Evolutionary conservation across 2,797 vertebrate species (phyloP).

Genomic region (Phoxinus dragarum): DNA sequence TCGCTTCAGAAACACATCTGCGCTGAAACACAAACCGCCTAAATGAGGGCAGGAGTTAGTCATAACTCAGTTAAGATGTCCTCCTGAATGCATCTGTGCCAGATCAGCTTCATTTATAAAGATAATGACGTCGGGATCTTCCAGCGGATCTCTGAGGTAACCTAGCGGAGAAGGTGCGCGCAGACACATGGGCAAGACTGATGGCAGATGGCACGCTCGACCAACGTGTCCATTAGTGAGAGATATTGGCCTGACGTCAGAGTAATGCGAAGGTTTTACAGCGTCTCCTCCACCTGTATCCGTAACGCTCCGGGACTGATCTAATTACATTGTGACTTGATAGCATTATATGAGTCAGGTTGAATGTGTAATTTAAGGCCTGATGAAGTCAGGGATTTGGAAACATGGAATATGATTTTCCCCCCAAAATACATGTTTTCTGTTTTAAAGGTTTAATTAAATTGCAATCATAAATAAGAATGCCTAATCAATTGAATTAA

Average conservation of each 20-base stretch:
- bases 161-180: slow-evolving; percentile 17
- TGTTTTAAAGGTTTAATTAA: background rate
- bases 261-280: slow-evolving; percentile 32
- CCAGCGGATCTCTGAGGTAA: slow-evolving; percentile 36
- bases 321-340: background rate
- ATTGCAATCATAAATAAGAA: background rate
- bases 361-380: background rate
- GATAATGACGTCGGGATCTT: slow-evolving; percentile 41
- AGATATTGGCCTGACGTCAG: slow-evolving; percentile 24
- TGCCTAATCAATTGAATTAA: background rate
- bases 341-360: background rate
- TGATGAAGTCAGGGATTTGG: too few species aligned
- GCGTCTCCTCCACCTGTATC: slow-evolving; percentile 22
- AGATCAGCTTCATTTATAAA: slow-evolving; percentile 50
- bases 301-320: background rate
- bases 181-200: slow-evolving; percentile 7
- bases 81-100: slow-evolving; percentile 43
- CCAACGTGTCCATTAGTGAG: slow-evolving; percentile 34
- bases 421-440: background rate
- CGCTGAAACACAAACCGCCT: slow-evolving; percentile 44
- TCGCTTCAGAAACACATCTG: slow-evolving; percentile 44
- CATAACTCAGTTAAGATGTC: slow-evolving; percentile 50
- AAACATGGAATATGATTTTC: too few species aligned
- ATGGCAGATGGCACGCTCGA: slow-evolving; percentile 20
- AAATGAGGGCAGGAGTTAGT: slow-evolving; percentile 48